phyloP scores from a whole-genome alignment of 2,113 vertebrate species.

The Lagopus muta region DNA sequence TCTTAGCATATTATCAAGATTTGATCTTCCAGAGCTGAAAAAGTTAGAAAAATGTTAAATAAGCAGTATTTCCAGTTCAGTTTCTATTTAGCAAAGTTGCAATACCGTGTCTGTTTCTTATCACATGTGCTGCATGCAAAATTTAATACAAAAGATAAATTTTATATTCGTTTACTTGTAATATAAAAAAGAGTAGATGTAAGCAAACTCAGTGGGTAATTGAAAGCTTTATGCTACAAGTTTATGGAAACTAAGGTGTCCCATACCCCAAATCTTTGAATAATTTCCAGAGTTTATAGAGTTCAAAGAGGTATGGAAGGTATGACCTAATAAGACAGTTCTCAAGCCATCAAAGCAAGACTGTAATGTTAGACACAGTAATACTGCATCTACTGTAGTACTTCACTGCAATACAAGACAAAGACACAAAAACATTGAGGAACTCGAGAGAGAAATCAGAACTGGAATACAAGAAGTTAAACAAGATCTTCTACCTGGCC shows the following conservation, averaged over 20 bases:
- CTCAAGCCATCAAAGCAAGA: background rate
- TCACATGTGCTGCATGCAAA: background rate
- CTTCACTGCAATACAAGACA: background rate
- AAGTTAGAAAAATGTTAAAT: slow-evolving; percentile 22
- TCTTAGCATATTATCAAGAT: slow-evolving; percentile 84
- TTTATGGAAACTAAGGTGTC: background rate
- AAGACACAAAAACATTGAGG: background rate
- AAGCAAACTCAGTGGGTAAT: background rate
- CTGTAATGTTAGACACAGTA: fast-evolving
- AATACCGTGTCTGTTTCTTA: background rate
- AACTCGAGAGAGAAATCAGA: background rate
- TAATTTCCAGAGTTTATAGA: background rate
- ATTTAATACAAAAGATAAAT: background rate
- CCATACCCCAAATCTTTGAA: background rate
- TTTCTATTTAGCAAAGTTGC: background rate
- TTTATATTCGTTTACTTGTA: background rate
- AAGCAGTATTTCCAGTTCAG: background rate
- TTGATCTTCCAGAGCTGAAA: slow-evolving; percentile 99
- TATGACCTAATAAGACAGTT: background rate
- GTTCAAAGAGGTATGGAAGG: background rate
- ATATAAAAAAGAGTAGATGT: background rate
- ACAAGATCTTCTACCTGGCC: background rate
- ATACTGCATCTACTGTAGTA: background rate
- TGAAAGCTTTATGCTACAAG: background rate
- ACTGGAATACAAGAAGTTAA: background rate